Conservation (phyloP, 2,797 vertebrate genomes). For the Mus spretus region DNA sequence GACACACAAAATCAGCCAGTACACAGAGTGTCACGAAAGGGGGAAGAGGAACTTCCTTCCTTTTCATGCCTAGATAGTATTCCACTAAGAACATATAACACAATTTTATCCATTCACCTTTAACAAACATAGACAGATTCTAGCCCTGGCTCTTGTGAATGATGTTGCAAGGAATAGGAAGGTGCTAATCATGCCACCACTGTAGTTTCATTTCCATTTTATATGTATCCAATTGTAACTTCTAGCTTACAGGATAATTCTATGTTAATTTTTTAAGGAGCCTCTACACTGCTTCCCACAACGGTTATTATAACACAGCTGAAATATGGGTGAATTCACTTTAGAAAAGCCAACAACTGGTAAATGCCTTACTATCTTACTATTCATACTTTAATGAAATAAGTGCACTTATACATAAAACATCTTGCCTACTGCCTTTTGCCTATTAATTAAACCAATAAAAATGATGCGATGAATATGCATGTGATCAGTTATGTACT, state of each 20-base stretch:
- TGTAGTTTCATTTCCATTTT: neutral
- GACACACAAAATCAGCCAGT: too few relatives aligned
- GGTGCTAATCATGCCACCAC: too few relatives aligned
- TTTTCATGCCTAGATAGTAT: neutral
- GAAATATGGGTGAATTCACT: neutral
- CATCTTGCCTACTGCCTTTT: neutral
- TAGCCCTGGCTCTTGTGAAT: neutral
- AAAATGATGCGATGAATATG: slow-evolving; percentile 12
- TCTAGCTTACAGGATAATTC: neutral
- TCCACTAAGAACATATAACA: neutral
- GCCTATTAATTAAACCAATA: neutral
- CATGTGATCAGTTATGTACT: neutral
- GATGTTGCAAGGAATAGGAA: neutral
- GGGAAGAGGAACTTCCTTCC: neutral
- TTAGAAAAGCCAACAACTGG: slow-evolving; percentile 49
- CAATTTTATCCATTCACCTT: neutral
- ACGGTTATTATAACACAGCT: neutral
- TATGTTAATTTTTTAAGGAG: neutral
- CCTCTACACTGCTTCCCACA: neutral
- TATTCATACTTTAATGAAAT: neutral
- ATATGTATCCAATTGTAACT: neutral
- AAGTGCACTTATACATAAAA: neutral
- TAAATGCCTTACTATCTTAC: neutral
- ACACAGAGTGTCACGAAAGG: neutral
- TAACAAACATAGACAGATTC: neutral